Base-by-base conservation (phyloP, 2,888 invertebrate species). In the Rugalucina vietnamica region DNA sequence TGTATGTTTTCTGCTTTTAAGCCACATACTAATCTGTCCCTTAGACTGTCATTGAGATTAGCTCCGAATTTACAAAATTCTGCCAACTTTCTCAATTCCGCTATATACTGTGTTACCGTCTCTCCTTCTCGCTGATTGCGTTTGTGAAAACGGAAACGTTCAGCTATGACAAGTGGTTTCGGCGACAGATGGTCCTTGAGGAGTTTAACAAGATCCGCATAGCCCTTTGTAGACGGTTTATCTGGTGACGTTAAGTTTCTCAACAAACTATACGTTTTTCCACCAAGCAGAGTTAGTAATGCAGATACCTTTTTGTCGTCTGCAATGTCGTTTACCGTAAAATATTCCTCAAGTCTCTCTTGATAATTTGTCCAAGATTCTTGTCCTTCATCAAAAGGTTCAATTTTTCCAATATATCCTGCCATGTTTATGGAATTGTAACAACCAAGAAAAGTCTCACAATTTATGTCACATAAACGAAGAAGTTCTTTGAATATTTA, bases 61-160 rank as follows among this genome's bases (percentile, higher is more conserved):
- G n/a, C 76, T 2, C 84, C 85, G 83, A 89, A 90, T 36, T 86
- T 50, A 76, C 87, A 89, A 60, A 84, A 81, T 73, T 71, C 57
- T n/a, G 75, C 43, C 3, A 86, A 54, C 76, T 89, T 88, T 24
- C 78, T 71, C n/a, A 88, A 37, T 72, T 49, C 79, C 12, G 80
- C 76, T 21, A 86, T 73, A 32, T 82, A 87, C 2, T 79, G 54
- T 32, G 32, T 65, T 1, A 84, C 76, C 0, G 70, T 70, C 65
- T 89, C 85, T 50, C 76, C 88, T 29, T 69, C 18, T 18, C 39
- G 49, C 39, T 87, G 85, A 36, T 86, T 81, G 18, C 86, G 18
- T 24, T 86, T 88, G 70, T 85, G 54, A 60, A 89, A 90, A 0
- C 84, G 54, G 72, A 88, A 87, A 1, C 84, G 8, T n/a, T 87